Base-by-base conservation (phyloP, 2,113 vertebrate species). In the Macheiramphus alcinus region DNA sequence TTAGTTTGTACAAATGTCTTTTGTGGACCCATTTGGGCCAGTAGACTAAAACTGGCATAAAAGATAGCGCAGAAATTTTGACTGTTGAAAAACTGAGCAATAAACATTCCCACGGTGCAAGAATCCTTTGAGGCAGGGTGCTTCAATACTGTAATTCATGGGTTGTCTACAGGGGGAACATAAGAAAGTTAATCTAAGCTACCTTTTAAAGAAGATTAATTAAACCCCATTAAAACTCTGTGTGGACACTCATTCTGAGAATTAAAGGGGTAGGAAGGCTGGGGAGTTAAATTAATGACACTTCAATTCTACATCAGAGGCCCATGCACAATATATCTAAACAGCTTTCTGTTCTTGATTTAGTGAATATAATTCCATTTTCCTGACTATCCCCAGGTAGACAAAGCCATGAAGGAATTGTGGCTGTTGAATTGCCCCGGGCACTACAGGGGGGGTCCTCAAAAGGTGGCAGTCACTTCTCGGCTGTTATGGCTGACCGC, bases 171-270 rank as follows among this genome's bases (percentile, higher is more conserved):
- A 59, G 81, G 53, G 75, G 55, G 50, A 95, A 78, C 45, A 23
- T 61, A 50, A 90, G 55, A 50, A 81, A 93, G 70, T 84, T 94
- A 75, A 94, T 85, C 72, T 90, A 62, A 95, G 45, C 63, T 80
- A n/a, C 67, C 45, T 93, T 94, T 80, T 53, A 89, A 91, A 59
- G 59, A 80, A 91, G 80, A 88, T 88, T 86, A 96, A 85, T 93
- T 94, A 90, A 94, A 56, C 62, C 43, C 88, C 70, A 66, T 93
- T 92, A 90, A 63, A 94, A 82, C 67, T 83, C 86, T 86, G 34
- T 95, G 67, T 72, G 88, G 82, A 80, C 66, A 63, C 42, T 79
- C n/a, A 72, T 90, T 94, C 56, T 92, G n/a, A 92, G 47, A 86
- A 94, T 86, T 90, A 94, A 90, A 94, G 74, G 48, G 40, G 10